Evolutionary conservation across 2,888 invertebrate genomes (phyloP), one percentile per base, ranked within the genome.

Genomic region (Lordiphosa fenestrarum): DNA sequence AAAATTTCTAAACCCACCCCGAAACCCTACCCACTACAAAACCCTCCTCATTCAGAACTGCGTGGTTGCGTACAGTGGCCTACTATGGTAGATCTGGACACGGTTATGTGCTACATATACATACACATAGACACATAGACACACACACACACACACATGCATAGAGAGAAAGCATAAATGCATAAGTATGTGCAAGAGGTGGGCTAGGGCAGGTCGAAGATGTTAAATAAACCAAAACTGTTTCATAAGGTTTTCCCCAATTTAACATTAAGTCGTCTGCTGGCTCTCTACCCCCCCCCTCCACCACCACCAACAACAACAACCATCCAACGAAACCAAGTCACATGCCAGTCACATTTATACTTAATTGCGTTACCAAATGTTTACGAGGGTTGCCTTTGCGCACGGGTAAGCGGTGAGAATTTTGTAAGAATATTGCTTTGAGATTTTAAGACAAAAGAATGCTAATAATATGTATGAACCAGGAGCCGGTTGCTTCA

Each of bases 51-150:
- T 48, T 64, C 61, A 77, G 59, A 77, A 80, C 81, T 86, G 84
- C 86, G 88, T 88, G 88, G 88, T 88, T 89, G 87, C 88, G 88
- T 88, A 87, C 88, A 88, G 88, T 87, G 89, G 88, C 87, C 88
- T 88, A 66, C 88, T 89, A 88, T 88, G 88, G 88, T 88, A 88
- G 88, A 88, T 88, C 86, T 85, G 88, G 88, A 89, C 88, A 87
- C 76, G 73, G 70, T 39, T 41, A 25, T 42, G 42, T 35, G 65
- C 49, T 71, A 42, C 39, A 54, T 74, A 62, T 69, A 64, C 15
- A 67, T 52, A 66, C 13, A 54, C 55, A 62, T 38, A 55, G 41
- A 48, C 42, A 67, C 6, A 53, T 23, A 56, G 44, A 55, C 13
- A 53, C 37, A 37, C 15, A 15, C 15, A 15, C 15, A 15, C 15